Conservation (phyloP, 1,140 invertebrate genomes). For the Atopsyche davidsoni region DNA sequence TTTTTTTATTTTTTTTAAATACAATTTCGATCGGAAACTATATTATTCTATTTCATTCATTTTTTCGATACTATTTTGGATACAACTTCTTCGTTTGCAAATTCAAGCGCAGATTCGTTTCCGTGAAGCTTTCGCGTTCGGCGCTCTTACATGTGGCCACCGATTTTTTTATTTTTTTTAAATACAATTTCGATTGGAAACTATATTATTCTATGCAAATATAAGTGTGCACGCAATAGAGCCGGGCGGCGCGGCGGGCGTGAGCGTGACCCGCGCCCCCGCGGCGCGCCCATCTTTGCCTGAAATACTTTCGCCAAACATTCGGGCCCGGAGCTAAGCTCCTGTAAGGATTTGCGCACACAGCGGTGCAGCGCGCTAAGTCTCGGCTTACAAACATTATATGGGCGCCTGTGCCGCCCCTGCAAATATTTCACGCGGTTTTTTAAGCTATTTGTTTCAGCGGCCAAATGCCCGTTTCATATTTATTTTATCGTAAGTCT, state of each 20-base stretch:
- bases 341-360: slow-evolving; percentile 24
- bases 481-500: too few species aligned
- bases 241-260: too few species aligned
- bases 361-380: slow-evolving; percentile 26
- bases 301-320: slow-evolving; percentile 31
- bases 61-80: too few species aligned
- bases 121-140: background rate
- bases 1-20: background rate
- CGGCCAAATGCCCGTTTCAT: too few species aligned
- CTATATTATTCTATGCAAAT: background rate
- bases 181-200: background rate
- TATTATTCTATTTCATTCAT: background rate
- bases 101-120: too few species aligned
- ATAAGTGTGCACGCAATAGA: background rate
- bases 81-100: too few species aligned
- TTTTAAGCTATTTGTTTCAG: background rate
- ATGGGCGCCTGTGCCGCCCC: background rate
- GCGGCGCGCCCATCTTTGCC: slow-evolving; percentile 16
- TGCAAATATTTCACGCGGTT: background rate
- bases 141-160: background rate
- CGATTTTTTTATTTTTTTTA: background rate
- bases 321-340: slow-evolving; percentile 11
- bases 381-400: slow-evolving; percentile 24
- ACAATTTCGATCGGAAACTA: background rate
- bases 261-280: background rate